Evolutionary conservation across 2,797 vertebrate species (phyloP), one percentile per base, ranked within the genome.

Genomic region (Molothrus aeneus): DNA sequence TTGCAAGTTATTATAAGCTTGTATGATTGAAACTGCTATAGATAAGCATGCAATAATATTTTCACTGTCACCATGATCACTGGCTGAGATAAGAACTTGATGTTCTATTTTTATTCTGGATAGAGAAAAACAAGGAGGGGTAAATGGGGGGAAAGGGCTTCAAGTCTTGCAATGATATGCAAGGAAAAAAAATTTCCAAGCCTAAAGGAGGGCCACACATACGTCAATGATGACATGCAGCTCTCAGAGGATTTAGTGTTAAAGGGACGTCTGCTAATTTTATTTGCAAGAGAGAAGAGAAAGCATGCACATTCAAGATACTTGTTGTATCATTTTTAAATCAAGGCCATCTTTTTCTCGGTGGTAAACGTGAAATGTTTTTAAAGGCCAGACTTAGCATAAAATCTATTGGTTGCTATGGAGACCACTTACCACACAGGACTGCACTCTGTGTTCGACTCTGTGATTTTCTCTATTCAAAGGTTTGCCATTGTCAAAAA

Each of bases 341-440:
- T 98, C 98, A 98, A 98, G 98, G 98, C 98, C 98, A 98, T 98
- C 98, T 98, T 98, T 98, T 98, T 98, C 98, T 98, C 95, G 78
- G 97, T 98, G 97, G 97, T 98, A 98, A 98, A 98, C 98, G 98
- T 98, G 98, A 98, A 98, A 98, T 98, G 98, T 98, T 98, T 98
- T 98, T 98, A 98, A 98, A 98, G 98, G 98, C 98, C 97, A 98
- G 97, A 98, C 97, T 98, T 98, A 98, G 98, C 98, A 98, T 98
- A 98, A 98, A 98, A 98, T 98, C 98, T 98, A 98, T 98, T 97
- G 97, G 98, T 98, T 98, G 97, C 98, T 96, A 98, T 98, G 98
- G 98, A 98, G 97, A 98, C 98, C 97, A 98, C 97, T 98, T 98
- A 98, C 98, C 98, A 98, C 98, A 98, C 98, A 98, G 98, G 98